Evolutionary conservation across 2,888 invertebrate species (phyloP), one percentile per base, ranked within the genome.

Genomic region (Euspilapteryx auroguttella): DNA sequence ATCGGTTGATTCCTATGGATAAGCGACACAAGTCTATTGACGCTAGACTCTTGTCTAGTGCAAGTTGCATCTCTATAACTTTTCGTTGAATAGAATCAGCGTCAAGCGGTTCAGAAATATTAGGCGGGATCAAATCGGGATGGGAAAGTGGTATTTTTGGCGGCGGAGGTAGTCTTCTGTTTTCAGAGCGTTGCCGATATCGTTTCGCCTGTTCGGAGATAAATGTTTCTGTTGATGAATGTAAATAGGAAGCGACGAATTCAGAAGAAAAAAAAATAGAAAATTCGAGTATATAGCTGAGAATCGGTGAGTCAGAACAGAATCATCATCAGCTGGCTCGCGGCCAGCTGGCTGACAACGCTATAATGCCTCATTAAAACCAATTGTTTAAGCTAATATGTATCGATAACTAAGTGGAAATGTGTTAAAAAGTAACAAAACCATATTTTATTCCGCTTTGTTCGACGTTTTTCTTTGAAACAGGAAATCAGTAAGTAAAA

Each of bases 171-270:
- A 59, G 49, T 47, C 61, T 61, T 56, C 61, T 57, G 48, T 59
- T 57, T 54, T 49, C 57, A n/a, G n/a, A n/a, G 47, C 64, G 62
- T 40, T 61, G 62, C 37, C 69, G 68, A 52, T 71, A 71, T 48
- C 66, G 64, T 57, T 55, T 58, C 40, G 76, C 77, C 77, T 77
- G 75, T 68, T 58, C 49, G 46, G 53, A 69, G 47, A 73, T 48
- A 69, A 63, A 45, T 17, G 8, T 8, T 17, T 6, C 17, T 6
- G 8, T 17, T 5, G 8, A 17, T 17, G 8, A 17, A 17, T 17
- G 5, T 6, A 5, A 17, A 17, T 17, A 17, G 17, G 5, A 17
- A 17, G 17, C 17, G 17, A 17, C 8, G 17, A 17, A 17, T n/a
- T n/a, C n/a, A n/a, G n/a, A n/a, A n/a, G n/a, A n/a, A n/a, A n/a